These are phyloP conservation scores for Hyppa rectilinea DNA, from an alignment of 2,888 invertebrate genomes.

Conservation along the genomic window DNA sequence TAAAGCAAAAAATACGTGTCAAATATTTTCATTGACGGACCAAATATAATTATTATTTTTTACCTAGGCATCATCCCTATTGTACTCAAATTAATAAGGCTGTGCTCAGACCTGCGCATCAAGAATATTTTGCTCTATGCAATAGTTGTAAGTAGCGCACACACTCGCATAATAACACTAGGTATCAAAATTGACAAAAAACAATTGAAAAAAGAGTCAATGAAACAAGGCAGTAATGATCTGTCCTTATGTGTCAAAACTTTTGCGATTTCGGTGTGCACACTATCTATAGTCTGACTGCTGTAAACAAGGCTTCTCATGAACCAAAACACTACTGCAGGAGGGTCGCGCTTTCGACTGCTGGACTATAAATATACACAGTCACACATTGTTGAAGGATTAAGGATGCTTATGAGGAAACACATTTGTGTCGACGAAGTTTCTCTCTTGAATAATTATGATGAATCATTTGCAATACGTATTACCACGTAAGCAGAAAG, in stretches of 20 bases:
- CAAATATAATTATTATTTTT: too few species aligned
- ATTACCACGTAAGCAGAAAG: constrained; percentile 13
- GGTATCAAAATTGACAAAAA: not conserved
- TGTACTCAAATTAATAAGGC: constrained; percentile 16
- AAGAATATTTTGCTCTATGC: not conserved
- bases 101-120: not conserved
- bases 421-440: constrained; percentile 36
- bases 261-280: not conserved
- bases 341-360: too few species aligned
- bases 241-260: not conserved
- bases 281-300: too few species aligned
- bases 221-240: not conserved
- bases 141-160: too few species aligned
- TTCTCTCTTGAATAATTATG: constrained; percentile 46
- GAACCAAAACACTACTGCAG: too few species aligned
- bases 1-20: too few species aligned
- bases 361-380: constrained; percentile 13
- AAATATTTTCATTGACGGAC: too few species aligned
- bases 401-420: constrained; percentile 34
- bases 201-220: not conserved
- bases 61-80: too few species aligned
- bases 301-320: too few species aligned
- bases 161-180: not conserved
- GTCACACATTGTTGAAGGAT: constrained; percentile 28
- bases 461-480: constrained; percentile 35